Evolutionary conservation across 1,140 invertebrate species (phyloP).

Genomic region (Akabosia matsudoensis): DNA sequence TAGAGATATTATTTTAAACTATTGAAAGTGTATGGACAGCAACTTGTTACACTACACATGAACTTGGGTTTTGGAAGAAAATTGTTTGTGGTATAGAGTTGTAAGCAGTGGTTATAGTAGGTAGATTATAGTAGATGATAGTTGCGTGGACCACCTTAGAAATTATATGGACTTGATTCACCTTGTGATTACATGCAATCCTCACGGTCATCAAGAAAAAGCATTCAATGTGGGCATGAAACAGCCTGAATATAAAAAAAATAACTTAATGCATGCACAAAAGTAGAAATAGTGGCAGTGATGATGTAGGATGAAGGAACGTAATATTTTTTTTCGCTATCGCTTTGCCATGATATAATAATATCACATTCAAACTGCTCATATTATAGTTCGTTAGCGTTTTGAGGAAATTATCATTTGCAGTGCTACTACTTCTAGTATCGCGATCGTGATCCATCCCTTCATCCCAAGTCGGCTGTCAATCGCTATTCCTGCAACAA

Average conservation of each 20-base stretch:
- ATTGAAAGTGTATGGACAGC: no score
- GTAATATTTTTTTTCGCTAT: not conserved
- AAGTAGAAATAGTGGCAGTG: conserved; percentile 5
- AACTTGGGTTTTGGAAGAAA: not conserved
- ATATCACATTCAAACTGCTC: not conserved
- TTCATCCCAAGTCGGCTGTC: not conserved
- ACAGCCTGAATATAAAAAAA: conserved; percentile 1
- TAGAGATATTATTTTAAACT: conserved; percentile 3
- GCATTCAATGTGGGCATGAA: conserved; percentile 21
- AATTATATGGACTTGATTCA: conserved; percentile 18
- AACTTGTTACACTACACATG: not conserved
- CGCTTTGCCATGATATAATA: not conserved
- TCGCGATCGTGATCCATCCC: no score
- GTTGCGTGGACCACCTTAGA: conserved; percentile 24
- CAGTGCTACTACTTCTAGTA: no score
- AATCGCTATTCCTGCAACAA: conserved; percentile 13
- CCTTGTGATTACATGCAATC: conserved; percentile 24
- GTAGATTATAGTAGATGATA: conserved; percentile 5
- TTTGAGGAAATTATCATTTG: conserved; percentile 20
- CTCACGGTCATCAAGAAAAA: conserved; percentile 24
- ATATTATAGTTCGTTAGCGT: conserved; percentile 23
- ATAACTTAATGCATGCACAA: conserved; percentile 15
- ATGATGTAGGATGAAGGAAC: not conserved
- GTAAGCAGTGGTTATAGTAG: no score
- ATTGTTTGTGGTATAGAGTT: not conserved